Percentiles rank a stretch among this genome's conserved stretches.
These are phyloP conservation scores for Phalera bucephala DNA, from an alignment of 2,888 invertebrate species.

Conservation along the genomic window DNA sequence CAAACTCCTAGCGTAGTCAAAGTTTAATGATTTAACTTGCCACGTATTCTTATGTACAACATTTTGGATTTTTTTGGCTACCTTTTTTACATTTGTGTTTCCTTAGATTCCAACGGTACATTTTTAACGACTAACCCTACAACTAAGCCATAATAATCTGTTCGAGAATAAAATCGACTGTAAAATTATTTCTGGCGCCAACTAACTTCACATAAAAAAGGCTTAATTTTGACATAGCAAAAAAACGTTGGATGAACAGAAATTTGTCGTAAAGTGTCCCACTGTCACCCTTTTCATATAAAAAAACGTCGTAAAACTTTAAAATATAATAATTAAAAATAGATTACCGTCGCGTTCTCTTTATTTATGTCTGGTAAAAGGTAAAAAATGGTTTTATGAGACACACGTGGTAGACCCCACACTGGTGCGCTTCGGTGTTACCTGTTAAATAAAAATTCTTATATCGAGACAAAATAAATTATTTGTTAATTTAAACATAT, in stretches of 20 bases:
- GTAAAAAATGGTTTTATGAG: conserved; percentile 34
- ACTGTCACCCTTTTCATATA: conserved; percentile 8
- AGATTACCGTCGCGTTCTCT: conserved; percentile 18
- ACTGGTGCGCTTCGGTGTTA: conserved; percentile 17
- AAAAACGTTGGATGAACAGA: conserved; percentile 3
- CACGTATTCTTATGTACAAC: no score
- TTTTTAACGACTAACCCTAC: no score
- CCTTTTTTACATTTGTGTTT: no score
- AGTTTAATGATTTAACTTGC: no score
- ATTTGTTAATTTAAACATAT: not conserved
- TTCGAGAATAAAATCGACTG: no score
- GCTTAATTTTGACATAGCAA: no score
- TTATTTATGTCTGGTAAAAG: conserved; percentile 8
- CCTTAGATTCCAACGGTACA: no score
- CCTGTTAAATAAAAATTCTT: not conserved
- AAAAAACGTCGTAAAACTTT: conserved; percentile 5
- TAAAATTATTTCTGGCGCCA: conserved; percentile 4
- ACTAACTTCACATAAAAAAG: no score
- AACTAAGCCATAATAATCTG: no score
- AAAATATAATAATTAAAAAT: conserved; percentile 23
- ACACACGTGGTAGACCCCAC: conserved; percentile 47
- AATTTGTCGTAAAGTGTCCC: conserved; percentile 13
- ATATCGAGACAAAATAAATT: not conserved
- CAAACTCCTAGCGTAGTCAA: no score
- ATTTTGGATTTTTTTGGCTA: no score